Evolutionary conservation across 2,888 invertebrate species (phyloP), one percentile per base, ranked within the genome.

Genomic region (Hartigia nigra): DNA sequence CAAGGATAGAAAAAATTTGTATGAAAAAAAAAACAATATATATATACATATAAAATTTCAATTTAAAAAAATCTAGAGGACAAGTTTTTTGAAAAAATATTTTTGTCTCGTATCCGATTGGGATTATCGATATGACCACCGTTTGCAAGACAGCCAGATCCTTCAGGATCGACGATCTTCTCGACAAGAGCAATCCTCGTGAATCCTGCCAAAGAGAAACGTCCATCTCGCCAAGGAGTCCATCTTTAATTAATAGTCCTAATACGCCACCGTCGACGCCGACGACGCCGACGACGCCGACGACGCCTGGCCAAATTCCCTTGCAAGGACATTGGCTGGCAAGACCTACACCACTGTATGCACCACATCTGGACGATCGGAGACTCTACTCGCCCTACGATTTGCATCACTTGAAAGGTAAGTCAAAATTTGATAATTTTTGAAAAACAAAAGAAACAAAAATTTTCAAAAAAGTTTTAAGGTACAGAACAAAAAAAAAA

Each of bases 131-230:
- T 9, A 55, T 55, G 55, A 55, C 55, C 55, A 55, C 55, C 55
- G 55, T 55, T 55, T 79, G 78, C 78, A 79, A 79, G 37, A 76
- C 78, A 70, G 70, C 78, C 37, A 75, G 78, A 34, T 79, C 78
- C 76, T 79, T 79, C 69, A 76, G 78, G 72, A 79, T 79, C 76
- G 78, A 76, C 34, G 78, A 79, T 74, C 55, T 79, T 1, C 78
- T 79, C 2, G 78, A 79, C 14, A 31, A 34, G 34, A 32, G 32
- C 5, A 32, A 34, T 72, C n/a, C n/a, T 32, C 55, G 76, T 31
- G 78, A 76, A 23, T 76, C 78, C 69, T 74, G 69, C 70, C 76
- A 74, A 35, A 37, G 39, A 32, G 78, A 74, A 77, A 74, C 76
- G 23, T 79, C 76, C n/a, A 74, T 31, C 23, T 76, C 76, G 12